Evolutionary conservation across 2,113 vertebrate species (phyloP).

Genomic region (Aphyosemion australe): DNA sequence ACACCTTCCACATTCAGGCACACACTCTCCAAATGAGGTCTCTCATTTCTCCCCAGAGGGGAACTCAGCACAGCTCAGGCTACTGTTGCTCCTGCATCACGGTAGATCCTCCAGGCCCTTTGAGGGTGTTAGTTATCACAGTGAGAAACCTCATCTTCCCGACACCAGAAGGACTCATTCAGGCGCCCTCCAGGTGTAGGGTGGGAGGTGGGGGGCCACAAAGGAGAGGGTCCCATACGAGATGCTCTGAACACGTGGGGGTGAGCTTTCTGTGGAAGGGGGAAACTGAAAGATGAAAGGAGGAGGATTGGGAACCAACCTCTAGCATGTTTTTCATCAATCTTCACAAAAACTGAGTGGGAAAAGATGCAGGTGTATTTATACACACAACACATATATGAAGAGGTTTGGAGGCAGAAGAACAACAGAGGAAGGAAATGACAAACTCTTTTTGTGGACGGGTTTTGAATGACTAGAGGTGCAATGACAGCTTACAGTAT

Average conservation of each 20-base stretch:
- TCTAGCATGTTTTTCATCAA: constrained; percentile 29
- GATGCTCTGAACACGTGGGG: constrained; percentile 12
- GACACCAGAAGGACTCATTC: constrained; percentile 14
- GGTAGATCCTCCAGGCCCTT: constrained; percentile 14
- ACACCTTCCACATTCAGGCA: background rate
- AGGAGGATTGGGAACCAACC: constrained; percentile 17
- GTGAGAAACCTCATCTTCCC: constrained; percentile 18
- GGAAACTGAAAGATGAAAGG: constrained; percentile 10
- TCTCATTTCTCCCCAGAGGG: constrained; percentile 37
- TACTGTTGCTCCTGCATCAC: constrained; percentile 16
- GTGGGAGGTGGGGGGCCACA: background rate
- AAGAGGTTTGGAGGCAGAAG: constrained; percentile 14
- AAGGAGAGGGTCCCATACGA: background rate
- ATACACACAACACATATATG: background rate
- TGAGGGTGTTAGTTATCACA: constrained; percentile 14
- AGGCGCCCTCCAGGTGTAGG: constrained; percentile 9
- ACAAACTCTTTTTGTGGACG: constrained; percentile 29
- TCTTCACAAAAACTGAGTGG: background rate
- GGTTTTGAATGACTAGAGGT: constrained; percentile 59
- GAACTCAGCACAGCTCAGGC: constrained; percentile 12
- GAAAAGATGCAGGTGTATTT: background rate
- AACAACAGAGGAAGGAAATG: constrained; percentile 22
- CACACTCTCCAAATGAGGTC: constrained; percentile 12
- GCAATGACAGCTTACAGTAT: constrained; percentile 68
- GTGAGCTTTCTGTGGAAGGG: background rate